Percentiles rank a stretch among this genome's conserved stretches.
These are phyloP conservation scores for Neoascia interrupta DNA, from an alignment of 2,888 invertebrate species.

Conservation along the genomic window DNA sequence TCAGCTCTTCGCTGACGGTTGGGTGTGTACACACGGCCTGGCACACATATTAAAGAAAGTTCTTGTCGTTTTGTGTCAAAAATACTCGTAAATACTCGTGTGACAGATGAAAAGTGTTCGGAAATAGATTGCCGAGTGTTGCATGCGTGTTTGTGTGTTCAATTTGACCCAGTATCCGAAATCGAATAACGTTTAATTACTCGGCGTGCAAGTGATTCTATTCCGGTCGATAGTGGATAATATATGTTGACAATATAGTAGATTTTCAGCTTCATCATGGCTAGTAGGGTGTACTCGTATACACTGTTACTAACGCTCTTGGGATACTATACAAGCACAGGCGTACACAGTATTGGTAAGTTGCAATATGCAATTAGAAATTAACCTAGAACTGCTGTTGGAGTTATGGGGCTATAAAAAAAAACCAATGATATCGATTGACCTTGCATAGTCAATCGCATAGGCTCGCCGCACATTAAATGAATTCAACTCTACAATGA, in stretches of 20 bases:
- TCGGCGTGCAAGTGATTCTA: constrained; percentile 34
- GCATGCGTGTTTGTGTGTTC: constrained; percentile 12
- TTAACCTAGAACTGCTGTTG: constrained; percentile 37
- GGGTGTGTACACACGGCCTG: constrained; percentile 32
- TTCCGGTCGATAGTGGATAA: constrained; percentile 12
- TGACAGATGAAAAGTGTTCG: constrained; percentile 58
- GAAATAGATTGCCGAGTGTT: constrained; percentile 21
- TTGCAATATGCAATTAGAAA: constrained; percentile 38
- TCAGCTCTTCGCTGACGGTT: constrained; percentile 9
- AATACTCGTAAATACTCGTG: constrained; percentile 41
- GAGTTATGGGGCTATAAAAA: too few species aligned
- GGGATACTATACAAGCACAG: constrained; percentile 64
- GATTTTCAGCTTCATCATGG: constrained; percentile 51
- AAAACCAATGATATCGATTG: too few species aligned
- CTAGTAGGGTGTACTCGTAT: constrained; percentile 57
- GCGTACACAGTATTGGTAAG: constrained; percentile 63
- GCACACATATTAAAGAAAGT: constrained; percentile 65
- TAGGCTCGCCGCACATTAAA: too few species aligned
- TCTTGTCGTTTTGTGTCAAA: constrained; percentile 35
- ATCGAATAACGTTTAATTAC: constrained; percentile 26
- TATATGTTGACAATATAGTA: constrained; percentile 33
- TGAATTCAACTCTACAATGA: too few species aligned
- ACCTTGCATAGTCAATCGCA: too few species aligned
- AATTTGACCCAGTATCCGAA: constrained; percentile 38
- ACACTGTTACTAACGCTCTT: constrained; percentile 59